These are phyloP conservation scores for Temnothorax longispinosus DNA, from an alignment of 1,140 invertebrate species.

Conservation along the genomic window DNA sequence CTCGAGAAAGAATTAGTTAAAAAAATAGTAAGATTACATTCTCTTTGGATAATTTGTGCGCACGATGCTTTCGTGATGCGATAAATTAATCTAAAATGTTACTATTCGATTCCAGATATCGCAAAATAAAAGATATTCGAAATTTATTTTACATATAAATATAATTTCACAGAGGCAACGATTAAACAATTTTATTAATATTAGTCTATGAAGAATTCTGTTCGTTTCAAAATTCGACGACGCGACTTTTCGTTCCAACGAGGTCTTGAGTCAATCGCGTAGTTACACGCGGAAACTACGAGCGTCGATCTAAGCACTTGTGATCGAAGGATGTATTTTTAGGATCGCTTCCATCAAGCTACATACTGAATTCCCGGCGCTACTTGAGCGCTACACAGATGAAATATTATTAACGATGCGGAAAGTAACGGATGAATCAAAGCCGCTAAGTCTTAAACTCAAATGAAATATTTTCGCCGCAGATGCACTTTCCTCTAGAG, in stretches of 20 bases:
- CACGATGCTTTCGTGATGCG: neutral
- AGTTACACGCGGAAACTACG: constrained; percentile 44
- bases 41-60: neutral
- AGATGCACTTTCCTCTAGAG: constrained; percentile 44
- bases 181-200: neutral
- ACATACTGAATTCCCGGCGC: constrained; percentile 52
- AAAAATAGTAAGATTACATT: neutral
- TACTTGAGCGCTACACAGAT: constrained; percentile 63
- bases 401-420: constrained; percentile 53
- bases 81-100: neutral
- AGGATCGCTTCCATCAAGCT: constrained; percentile 10
- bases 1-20: neutral
- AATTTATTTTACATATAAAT: neutral
- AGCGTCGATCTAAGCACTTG: constrained; percentile 51
- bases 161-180: neutral
- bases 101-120: neutral
- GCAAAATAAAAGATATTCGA: neutral
- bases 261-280: constrained; percentile 27
- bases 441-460: constrained; percentile 57
- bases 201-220: neutral
- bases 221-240: constrained; percentile 34
- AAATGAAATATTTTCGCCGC: constrained; percentile 42
- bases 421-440: constrained; percentile 64
- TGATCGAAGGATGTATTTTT: constrained; percentile 39
- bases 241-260: constrained; percentile 11